These are phyloP conservation scores for Monopis laevigella DNA, from an alignment of 2,888 invertebrate genomes.

Conservation along the genomic window DNA sequence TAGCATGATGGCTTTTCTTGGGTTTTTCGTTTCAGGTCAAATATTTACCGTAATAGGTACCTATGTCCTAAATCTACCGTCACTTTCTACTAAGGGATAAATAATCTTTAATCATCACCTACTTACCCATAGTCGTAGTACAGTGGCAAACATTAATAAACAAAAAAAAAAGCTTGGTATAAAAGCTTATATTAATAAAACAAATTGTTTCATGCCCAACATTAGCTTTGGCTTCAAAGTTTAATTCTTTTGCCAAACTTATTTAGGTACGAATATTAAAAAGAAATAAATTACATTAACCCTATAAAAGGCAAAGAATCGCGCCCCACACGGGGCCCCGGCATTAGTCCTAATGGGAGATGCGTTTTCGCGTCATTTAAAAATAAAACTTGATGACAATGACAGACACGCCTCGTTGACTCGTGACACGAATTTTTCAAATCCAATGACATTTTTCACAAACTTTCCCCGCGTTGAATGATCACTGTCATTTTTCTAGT, in stretches of 20 bases:
- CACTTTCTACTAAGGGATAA: too few relatives aligned
- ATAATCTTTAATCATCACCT: not conserved
- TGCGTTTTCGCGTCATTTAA: slow-evolving; percentile 40
- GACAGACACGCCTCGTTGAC: slow-evolving; percentile 48
- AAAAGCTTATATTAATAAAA: not conserved
- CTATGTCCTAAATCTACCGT: too few relatives aligned
- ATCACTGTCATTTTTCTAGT: slow-evolving; percentile 39
- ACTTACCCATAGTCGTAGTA: not conserved
- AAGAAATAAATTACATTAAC: too few relatives aligned
- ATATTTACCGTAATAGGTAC: too few relatives aligned
- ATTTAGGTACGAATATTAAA: not conserved
- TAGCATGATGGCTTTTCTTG: too few relatives aligned
- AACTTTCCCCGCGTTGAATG: slow-evolving; percentile 36
- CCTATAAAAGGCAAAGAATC: slow-evolving; percentile 22
- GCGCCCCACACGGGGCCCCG: not conserved
- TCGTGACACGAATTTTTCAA: slow-evolving; percentile 24
- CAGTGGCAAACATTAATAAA: not conserved
- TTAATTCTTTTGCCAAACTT: not conserved
- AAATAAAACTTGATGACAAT: slow-evolving; percentile 36
- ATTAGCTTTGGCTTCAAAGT: not conserved
- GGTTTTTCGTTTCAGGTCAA: too few relatives aligned
- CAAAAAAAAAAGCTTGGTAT: not conserved
- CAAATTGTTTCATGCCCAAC: not conserved
- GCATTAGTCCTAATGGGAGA: slow-evolving; percentile 33
- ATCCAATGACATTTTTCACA: slow-evolving; percentile 32